Conservation (phyloP, 1,140 invertebrate species). For the Diplogasteroides magnus region DNA sequence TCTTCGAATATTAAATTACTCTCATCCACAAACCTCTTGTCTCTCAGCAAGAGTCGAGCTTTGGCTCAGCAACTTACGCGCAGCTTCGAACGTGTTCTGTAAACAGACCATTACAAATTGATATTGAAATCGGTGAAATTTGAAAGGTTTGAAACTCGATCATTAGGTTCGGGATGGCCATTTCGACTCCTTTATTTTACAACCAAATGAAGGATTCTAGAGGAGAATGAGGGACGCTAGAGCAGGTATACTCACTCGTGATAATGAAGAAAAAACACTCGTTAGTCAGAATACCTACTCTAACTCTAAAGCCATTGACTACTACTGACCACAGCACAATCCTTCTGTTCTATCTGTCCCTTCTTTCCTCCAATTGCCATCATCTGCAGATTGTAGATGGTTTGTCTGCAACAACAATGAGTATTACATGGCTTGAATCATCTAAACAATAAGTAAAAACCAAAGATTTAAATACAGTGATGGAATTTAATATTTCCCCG, state of each 20-base stretch:
- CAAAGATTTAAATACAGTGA: too few species aligned
- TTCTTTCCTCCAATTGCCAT: slow-evolving; percentile 14
- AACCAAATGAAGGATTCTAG: neutral
- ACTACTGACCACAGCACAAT: slow-evolving; percentile 36
- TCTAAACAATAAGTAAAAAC: too few species aligned
- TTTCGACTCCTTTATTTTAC: too few species aligned
- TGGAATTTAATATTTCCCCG: too few species aligned
- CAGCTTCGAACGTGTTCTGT: slow-evolving; percentile 78
- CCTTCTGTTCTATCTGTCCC: slow-evolving; percentile 36
- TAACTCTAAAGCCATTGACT: too few species aligned
- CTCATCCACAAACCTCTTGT: slow-evolving; percentile 60
- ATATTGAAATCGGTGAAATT: slow-evolving; percentile 9
- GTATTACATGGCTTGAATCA: too few species aligned
- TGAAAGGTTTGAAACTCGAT: slow-evolving; percentile 8
- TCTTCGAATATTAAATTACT: too few species aligned
- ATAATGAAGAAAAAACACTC: too few species aligned
- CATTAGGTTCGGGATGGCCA: too few species aligned
- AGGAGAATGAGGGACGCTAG: neutral
- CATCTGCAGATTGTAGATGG: slow-evolving; percentile 66
- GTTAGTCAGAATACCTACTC: too few species aligned
- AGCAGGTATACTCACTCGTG: too few species aligned
- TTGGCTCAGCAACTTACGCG: slow-evolving; percentile 70
- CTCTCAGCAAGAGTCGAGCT: slow-evolving; percentile 74
- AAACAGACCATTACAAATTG: slow-evolving; percentile 12
- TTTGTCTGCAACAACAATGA: too few species aligned